Evolutionary conservation across 2,888 invertebrate genomes (phyloP).

Genomic region (Drosophila hamatofila): DNA sequence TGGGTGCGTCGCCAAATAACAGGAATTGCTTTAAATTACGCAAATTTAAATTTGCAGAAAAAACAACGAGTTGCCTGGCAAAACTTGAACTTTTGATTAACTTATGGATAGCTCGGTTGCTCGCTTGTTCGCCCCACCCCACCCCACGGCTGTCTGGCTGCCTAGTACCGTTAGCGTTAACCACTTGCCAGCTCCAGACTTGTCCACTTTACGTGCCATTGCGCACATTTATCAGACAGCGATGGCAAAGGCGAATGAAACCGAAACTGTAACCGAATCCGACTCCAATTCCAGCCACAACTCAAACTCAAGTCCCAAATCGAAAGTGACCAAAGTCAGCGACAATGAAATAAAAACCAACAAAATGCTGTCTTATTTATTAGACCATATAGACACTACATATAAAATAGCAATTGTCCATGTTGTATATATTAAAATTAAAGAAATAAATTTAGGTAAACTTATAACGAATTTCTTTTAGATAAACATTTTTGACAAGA

Average conservation of each 20-base stretch:
- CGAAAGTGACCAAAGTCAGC: slow-evolving; percentile 71
- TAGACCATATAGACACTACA: not conserved
- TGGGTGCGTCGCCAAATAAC: slow-evolving; percentile 75
- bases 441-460: not conserved
- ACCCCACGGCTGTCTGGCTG: slow-evolving; percentile 7
- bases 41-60: slow-evolving; percentile 61
- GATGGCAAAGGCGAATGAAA: slow-evolving; percentile 31
- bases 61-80: slow-evolving; percentile 25
- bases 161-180: slow-evolving; percentile 45
- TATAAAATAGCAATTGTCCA: slow-evolving; percentile 2
- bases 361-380: slow-evolving; percentile 48
- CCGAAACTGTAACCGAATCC: slow-evolving; percentile 32
- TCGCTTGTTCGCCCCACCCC: not conserved
- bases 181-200: slow-evolving; percentile 54
- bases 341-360: slow-evolving; percentile 63
- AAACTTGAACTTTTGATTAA: slow-evolving; percentile 78
- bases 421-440: not conserved
- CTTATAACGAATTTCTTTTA: not conserved
- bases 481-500: not conserved
- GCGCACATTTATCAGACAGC: slow-evolving; percentile 60
- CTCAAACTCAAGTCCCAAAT: slow-evolving; percentile 45
- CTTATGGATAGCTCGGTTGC: slow-evolving; percentile 56
- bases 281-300: slow-evolving; percentile 20
- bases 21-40: slow-evolving; percentile 79
- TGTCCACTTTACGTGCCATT: slow-evolving; percentile 68